Conservation (phyloP, 1,140 invertebrate genomes). For the Listronotus bonariensis region DNA sequence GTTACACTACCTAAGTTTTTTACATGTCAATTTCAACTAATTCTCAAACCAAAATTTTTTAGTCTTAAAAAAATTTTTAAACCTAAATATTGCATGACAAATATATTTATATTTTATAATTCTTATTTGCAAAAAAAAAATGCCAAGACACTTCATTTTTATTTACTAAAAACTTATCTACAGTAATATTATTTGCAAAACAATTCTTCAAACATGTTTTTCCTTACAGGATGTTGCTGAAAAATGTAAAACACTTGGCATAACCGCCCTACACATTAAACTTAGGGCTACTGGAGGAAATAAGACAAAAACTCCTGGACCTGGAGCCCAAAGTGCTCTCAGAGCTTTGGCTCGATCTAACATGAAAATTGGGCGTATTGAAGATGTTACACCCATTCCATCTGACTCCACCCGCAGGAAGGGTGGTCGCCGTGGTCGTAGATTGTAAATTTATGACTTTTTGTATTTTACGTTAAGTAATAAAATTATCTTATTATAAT, state of each 20-base stretch:
- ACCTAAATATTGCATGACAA: too few relatives aligned
- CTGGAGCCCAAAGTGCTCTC: slow-evolving; percentile 97
- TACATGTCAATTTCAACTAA: too few relatives aligned
- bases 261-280: slow-evolving; percentile 98
- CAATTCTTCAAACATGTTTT: slow-evolving; percentile 20
- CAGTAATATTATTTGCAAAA: too few relatives aligned
- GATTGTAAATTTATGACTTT: slow-evolving; percentile 75
- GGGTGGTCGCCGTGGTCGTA: slow-evolving; percentile 98
- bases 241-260: slow-evolving; percentile 95
- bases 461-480: slow-evolving; percentile 15
- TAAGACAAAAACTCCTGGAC: slow-evolving; percentile 97
- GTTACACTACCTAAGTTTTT: too few relatives aligned
- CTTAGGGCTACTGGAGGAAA: slow-evolving; percentile 98
- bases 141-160: too few relatives aligned
- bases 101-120: too few relatives aligned
- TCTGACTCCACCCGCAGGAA: slow-evolving; percentile 98
- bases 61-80: too few relatives aligned
- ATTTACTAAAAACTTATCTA: too few relatives aligned
- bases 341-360: slow-evolving; percentile 96
- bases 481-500: slow-evolving; percentile 1
- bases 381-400: slow-evolving; percentile 99
- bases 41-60: too few relatives aligned
- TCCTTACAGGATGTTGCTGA: slow-evolving; percentile 92
- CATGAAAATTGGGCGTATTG: slow-evolving; percentile 99
- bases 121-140: too few relatives aligned